Evolutionary conservation across 2,113 vertebrate genomes (phyloP).

Genomic region (Brienomyrus brachyistius): DNA sequence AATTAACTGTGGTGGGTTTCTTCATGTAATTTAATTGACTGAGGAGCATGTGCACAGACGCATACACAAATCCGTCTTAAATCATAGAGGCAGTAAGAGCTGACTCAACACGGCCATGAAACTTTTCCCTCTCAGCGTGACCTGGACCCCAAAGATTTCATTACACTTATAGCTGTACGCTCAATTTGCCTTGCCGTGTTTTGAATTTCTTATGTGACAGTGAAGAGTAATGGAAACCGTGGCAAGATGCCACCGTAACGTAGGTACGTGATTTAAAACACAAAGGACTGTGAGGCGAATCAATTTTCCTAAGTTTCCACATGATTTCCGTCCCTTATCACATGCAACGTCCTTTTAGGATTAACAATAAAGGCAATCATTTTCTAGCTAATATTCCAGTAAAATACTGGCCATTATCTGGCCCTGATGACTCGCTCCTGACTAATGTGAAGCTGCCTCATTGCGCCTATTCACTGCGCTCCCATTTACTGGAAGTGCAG

Average conservation of each 20-base stretch:
- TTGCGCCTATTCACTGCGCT: not conserved
- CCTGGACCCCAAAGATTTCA: not conserved
- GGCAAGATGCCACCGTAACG: not conserved
- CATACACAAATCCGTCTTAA: not conserved
- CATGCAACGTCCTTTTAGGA: not conserved
- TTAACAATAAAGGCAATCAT: not conserved
- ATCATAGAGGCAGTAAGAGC: not conserved
- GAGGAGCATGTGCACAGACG: not conserved
- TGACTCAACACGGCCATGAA: slow-evolving; percentile 27
- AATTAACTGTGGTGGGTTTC: not conserved
- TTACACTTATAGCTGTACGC: not conserved
- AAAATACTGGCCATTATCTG: not conserved
- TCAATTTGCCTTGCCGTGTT: not conserved
- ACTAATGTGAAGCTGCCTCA: not conserved
- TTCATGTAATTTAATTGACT: not conserved
- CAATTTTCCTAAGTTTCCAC: not conserved
- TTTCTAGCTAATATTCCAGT: not conserved
- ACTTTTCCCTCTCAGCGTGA: not conserved
- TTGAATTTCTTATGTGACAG: not conserved
- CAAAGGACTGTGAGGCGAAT: not conserved
- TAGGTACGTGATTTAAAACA: not conserved
- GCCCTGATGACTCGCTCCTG: not conserved
- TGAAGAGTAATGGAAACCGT: not conserved
- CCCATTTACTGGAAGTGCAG: not conserved
- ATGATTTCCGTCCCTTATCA: not conserved